Conservation (phyloP, 2,797 vertebrate species). For the Podargus strigoides region DNA sequence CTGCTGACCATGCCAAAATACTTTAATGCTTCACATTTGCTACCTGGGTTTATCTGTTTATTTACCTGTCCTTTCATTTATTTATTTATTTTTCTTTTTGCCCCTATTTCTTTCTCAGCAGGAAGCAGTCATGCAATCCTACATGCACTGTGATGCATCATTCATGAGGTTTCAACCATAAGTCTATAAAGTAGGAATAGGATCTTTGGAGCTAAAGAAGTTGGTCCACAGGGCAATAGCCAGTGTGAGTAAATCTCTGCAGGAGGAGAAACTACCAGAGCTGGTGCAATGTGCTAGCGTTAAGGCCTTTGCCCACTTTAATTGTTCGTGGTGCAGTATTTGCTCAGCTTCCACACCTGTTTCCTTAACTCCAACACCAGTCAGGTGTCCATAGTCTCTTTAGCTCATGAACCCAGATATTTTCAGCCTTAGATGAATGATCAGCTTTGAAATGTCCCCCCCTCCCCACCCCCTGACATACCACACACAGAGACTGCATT, state of each 20-base stretch:
- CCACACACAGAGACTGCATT: neutral
- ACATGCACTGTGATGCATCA: neutral
- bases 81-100: neutral
- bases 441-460: neutral
- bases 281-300: too few species aligned
- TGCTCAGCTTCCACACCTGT: neutral
- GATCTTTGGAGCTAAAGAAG: neutral
- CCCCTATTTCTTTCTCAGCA: neutral
- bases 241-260: neutral
- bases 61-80: neutral
- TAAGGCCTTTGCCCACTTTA: neutral
- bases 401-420: neutral
- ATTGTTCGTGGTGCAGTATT: neutral
- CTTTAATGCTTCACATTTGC: neutral
- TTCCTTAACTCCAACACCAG: neutral
- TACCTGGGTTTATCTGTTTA: neutral
- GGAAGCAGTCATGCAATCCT: neutral
- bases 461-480: neutral
- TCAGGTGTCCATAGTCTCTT: accelerated
- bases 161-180: neutral
- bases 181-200: neutral
- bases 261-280: neutral
- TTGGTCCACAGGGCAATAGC: neutral
- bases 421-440: neutral
- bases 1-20: neutral